phyloP scores from a whole-genome alignment of 1,140 invertebrate genomes.

The Tetragonula clypearis region DNA sequence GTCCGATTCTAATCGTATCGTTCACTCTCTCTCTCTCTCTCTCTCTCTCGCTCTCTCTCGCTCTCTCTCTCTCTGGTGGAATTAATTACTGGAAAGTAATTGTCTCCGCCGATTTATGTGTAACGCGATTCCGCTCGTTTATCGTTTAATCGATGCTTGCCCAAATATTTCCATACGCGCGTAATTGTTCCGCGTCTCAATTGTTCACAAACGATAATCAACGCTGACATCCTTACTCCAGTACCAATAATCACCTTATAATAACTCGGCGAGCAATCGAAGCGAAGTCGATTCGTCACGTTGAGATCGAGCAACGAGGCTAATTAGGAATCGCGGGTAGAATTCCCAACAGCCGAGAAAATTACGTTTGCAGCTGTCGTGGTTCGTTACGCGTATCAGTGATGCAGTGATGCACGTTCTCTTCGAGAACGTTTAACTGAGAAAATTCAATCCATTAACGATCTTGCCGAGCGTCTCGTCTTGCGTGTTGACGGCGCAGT shows the following conservation, averaged over 20 bases:
- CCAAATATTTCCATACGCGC: neutral
- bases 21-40: neutral
- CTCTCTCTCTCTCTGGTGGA: neutral
- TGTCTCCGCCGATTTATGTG: neutral
- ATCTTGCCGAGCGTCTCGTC: conserved; percentile 71
- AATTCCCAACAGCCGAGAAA: conserved; percentile 28
- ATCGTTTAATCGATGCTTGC: neutral
- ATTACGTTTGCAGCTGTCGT: conserved; percentile 11
- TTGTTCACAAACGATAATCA: neutral
- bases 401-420: neutral
- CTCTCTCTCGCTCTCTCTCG: neutral
- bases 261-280: neutral
- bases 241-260: neutral
- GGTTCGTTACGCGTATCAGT: conserved; percentile 51
- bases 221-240: neutral
- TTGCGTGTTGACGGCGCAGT: conserved; percentile 67
- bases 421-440: conserved; percentile 12
- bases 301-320: neutral
- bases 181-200: neutral
- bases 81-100: conserved; percentile 1
- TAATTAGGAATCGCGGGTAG: neutral
- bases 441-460: conserved; percentile 73
- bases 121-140: neutral
- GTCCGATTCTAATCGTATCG: neutral
- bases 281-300: conserved; percentile 33